These are phyloP conservation scores for Drosophila parabipectinata DNA, from an alignment of 1,140 invertebrate species.

Conservation along the genomic window DNA sequence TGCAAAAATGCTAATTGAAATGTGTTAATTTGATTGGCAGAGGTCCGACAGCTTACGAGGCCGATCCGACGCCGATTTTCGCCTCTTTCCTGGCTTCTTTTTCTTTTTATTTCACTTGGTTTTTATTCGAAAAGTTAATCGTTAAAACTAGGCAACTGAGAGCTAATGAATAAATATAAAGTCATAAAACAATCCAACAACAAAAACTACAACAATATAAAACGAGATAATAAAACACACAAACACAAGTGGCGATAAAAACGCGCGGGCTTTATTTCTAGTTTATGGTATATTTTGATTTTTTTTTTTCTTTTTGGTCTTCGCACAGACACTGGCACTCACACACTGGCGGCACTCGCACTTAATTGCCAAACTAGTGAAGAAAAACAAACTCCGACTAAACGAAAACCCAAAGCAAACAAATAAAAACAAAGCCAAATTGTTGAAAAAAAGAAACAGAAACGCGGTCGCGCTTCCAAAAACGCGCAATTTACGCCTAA, in stretches of 20 bases:
- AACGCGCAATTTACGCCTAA: slow-evolving; percentile 1
- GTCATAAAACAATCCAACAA: slow-evolving; percentile 51
- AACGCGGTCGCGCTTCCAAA: slow-evolving; percentile 28
- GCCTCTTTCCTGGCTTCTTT: slow-evolving; percentile 19
- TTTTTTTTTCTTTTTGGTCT: neutral
- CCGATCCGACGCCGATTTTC: slow-evolving; percentile 24
- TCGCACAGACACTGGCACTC: neutral
- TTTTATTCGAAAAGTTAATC: slow-evolving; percentile 53
- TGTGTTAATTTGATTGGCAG: slow-evolving; percentile 81
- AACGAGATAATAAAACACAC: slow-evolving; percentile 39
- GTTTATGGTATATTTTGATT: neutral
- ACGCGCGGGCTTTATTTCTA: slow-evolving; percentile 12
- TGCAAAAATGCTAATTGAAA: slow-evolving; percentile 76
- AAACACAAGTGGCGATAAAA: slow-evolving; percentile 36
- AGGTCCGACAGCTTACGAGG: slow-evolving; percentile 35
- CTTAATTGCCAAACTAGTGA: slow-evolving; percentile 23
- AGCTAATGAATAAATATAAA: slow-evolving; percentile 78
- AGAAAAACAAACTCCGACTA: slow-evolving; percentile 25
- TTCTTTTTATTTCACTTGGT: slow-evolving; percentile 6
- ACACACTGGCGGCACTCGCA: neutral
- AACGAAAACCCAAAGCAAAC: slow-evolving; percentile 13
- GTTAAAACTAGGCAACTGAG: slow-evolving; percentile 52
- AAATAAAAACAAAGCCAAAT: slow-evolving; percentile 8
- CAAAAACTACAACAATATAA: slow-evolving; percentile 38
- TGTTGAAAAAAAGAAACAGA: neutral